Evolutionary conservation across 2,797 vertebrate genomes (phyloP).

Genomic region (Anguilla pacifica): DNA sequence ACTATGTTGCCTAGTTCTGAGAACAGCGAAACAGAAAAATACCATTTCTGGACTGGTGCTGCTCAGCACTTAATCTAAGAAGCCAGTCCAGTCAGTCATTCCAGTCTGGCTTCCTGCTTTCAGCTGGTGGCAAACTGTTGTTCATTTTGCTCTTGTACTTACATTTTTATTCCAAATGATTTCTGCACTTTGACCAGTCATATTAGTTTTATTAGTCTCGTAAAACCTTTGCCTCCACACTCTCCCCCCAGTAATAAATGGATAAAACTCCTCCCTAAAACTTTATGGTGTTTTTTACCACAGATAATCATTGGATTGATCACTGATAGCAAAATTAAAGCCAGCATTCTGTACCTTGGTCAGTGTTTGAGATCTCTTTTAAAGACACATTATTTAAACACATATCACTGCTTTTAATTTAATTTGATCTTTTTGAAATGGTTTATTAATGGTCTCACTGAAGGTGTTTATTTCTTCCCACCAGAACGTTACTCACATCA

Average conservation of each 20-base stretch:
- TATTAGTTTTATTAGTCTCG: not conserved
- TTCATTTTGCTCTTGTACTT: not conserved
- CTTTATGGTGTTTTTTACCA: conserved; percentile 3
- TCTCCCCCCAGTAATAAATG: not conserved
- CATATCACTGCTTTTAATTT: too few species aligned
- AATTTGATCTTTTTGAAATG: too few species aligned
- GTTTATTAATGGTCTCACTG: too few species aligned
- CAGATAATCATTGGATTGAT: not conserved
- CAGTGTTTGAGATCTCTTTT: not conserved
- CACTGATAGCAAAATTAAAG: not conserved
- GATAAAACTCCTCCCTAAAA: conserved; percentile 5
- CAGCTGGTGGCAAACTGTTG: not conserved
- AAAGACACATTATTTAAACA: not conserved
- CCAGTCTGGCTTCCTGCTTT: not conserved
- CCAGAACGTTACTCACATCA: conserved; percentile 72
- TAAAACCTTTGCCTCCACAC: conserved; percentile 11
- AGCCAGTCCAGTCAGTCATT: not conserved
- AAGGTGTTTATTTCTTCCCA: not conserved
- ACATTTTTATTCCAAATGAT: not conserved
- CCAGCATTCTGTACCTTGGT: not conserved
- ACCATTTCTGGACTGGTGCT: not conserved
- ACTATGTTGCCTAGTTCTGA: not conserved
- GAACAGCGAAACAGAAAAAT: not conserved
- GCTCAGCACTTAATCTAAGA: not conserved
- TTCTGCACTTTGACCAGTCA: conserved; percentile 1